These are phyloP conservation scores for Drosophila serrata DNA, from an alignment of 1,140 invertebrate species.

Conservation along the genomic window DNA sequence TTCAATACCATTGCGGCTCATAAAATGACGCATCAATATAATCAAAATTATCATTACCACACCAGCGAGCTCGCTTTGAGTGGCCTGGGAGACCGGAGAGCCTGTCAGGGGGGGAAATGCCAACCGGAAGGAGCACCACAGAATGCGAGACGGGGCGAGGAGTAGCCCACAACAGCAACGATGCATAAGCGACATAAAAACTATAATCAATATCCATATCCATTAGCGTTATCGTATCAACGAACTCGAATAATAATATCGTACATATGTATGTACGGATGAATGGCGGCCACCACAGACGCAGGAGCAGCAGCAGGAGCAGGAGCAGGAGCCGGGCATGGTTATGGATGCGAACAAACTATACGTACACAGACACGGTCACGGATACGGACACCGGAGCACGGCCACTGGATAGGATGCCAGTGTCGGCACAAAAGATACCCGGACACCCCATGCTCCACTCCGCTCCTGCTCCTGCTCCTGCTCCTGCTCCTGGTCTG, in stretches of 20 bases:
- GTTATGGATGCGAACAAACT: slow-evolving; percentile 10
- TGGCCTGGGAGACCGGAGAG: slow-evolving; percentile 14
- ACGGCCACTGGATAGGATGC: slow-evolving; percentile 18
- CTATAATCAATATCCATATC: slow-evolving; percentile 84
- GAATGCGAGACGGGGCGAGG: slow-evolving; percentile 6
- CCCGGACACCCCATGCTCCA: not conserved
- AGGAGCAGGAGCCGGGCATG: not conserved
- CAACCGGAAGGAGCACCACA: slow-evolving; percentile 8
- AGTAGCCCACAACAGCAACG: slow-evolving; percentile 40
- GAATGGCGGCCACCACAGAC: slow-evolving; percentile 38
- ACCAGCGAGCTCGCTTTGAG: slow-evolving; percentile 14
- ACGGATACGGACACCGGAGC: slow-evolving; percentile 35
- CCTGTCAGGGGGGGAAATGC: not conserved
- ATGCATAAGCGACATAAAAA: slow-evolving; percentile 70
- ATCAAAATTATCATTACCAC: slow-evolving; percentile 80
- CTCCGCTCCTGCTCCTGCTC: slow-evolving; percentile 2
- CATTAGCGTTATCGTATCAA: slow-evolving; percentile 83
- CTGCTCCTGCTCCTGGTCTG: not conserved
- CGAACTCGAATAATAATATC: slow-evolving; percentile 76
- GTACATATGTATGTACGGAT: slow-evolving; percentile 59
- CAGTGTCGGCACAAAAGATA: slow-evolving; percentile 13
- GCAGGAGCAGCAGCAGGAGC: slow-evolving; percentile 22
- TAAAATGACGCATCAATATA: slow-evolving; percentile 84
- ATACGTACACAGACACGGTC: slow-evolving; percentile 7
- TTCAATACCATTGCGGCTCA: slow-evolving; percentile 82